Evolutionary conservation across 2,797 vertebrate species (phyloP), one percentile per base, ranked within the genome.

Genomic region (Crossoptilon crossoptilon): DNA sequence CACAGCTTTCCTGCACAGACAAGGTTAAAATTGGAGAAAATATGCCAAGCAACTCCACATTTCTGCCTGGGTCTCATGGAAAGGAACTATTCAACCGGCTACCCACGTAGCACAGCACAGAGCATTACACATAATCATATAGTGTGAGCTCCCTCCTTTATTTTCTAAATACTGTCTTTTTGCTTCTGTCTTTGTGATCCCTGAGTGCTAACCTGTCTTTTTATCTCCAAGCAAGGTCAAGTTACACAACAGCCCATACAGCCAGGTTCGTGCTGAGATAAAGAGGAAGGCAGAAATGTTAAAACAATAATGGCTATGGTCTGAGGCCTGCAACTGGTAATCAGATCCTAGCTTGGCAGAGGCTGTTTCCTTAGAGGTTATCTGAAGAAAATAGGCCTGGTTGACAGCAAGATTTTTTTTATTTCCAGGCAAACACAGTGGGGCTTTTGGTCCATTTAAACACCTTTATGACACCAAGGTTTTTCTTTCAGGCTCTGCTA

Each of bases 231-330:
- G 96, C 91, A 98, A 97, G 97, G 97, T 98, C 97, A 97, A 93
- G 96, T 96, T 97, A 94, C 85, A 75, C 1, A 11, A 96, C 93
- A 95, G 97, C 94, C 95, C 89, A 51, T 94, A 92, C 51, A 96
- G 87, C 88, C 85, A 63, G 81, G 71, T 76, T 97, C 97, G 97
- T 16, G 88, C 97, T 97, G 98, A 86, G 97, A 98, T 98, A 98
- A 98, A 97, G 97, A 96, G 88, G 88, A 97, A 97, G 94, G 96
- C 79, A 98, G 95, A 92, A 96, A 97, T 96, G 96, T 97, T 98
- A 98, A 98, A 98, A 97, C 97, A 98, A 96, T 98, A 98, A 98
- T 97, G 96, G 95, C 95, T 97, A 94, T 96, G 96, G 97, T 98
- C 96, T 96, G 86, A 96, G 96, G 90, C 95, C 95, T 97, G 95